Evolutionary conservation across 2,888 invertebrate genomes (phyloP).

Genomic region (Mythimna lalbum): DNA sequence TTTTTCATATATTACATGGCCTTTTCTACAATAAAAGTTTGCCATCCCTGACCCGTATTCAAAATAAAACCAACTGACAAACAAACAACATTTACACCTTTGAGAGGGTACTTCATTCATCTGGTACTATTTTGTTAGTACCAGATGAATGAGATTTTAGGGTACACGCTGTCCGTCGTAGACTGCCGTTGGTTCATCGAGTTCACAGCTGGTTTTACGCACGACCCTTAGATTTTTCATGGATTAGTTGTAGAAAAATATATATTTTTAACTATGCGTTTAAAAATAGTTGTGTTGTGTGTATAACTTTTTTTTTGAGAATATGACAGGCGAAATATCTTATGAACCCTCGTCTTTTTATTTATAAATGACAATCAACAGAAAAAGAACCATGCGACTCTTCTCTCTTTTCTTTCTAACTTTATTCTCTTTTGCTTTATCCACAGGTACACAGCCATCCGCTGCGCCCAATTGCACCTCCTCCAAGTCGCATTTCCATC

Average conservation of each 20-base stretch:
- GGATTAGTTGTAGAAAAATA: too few species aligned
- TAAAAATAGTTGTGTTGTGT: too few species aligned
- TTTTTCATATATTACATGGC: too few species aligned
- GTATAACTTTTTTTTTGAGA: too few species aligned
- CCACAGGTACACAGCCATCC: constrained; percentile 93
- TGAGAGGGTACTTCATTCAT: background rate
- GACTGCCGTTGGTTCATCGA: background rate
- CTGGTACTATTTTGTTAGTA: background rate
- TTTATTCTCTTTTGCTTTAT: background rate
- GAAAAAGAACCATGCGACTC: too few species aligned
- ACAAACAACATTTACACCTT: background rate
- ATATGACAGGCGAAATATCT: too few species aligned
- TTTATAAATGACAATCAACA: too few species aligned
- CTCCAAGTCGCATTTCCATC: constrained; percentile 96
- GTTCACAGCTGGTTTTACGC: background rate
- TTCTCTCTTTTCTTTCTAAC: too few species aligned
- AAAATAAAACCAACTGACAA: background rate
- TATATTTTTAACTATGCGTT: too few species aligned
- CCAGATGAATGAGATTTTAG: background rate
- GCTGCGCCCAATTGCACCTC: constrained; percentile 96
- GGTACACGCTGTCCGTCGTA: background rate
- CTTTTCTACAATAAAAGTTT: too few species aligned
- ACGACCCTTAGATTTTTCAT: background rate
- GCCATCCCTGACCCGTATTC: background rate
- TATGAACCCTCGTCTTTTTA: too few species aligned